These are phyloP conservation scores for Gymnosoma rotundatum DNA, from an alignment of 2,888 invertebrate genomes.

Conservation along the genomic window DNA sequence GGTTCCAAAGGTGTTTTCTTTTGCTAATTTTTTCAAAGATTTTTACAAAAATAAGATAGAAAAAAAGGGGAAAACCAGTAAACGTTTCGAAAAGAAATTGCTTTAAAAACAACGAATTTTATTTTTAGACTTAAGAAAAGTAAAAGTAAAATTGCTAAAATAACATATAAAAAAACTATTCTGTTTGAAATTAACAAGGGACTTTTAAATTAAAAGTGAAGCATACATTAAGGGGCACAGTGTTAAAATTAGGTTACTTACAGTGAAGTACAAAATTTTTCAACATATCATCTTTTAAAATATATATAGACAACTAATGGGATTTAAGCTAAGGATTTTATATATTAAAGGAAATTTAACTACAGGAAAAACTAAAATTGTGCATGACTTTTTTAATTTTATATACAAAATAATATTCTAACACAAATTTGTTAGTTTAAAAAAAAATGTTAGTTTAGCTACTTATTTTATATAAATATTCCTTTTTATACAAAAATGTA, in stretches of 20 bases:
- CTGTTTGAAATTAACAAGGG: neutral
- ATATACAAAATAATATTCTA: neutral
- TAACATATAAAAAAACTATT: too few relatives aligned
- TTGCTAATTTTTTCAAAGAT: neutral
- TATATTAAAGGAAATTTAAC: neutral
- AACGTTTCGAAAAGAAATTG: slow-evolving; percentile 2
- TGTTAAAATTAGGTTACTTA: too few relatives aligned
- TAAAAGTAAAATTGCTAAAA: too few relatives aligned
- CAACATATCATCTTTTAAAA: neutral
- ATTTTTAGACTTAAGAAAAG: neutral
- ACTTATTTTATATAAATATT: neutral
- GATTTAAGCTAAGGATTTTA: neutral
- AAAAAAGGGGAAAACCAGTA: neutral
- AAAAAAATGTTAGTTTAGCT: slow-evolving; percentile 6
- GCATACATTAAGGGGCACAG: neutral
- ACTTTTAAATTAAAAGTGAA: neutral
- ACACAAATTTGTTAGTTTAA: neutral
- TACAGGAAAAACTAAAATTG: neutral
- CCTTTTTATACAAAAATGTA: slow-evolving; percentile 19
- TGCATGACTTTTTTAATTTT: neutral
- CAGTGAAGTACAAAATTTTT: neutral
- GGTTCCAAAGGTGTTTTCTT: slow-evolving; percentile 23
- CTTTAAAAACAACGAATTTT: slow-evolving; percentile 2
- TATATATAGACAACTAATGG: neutral
- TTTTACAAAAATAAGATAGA: neutral